Evolutionary conservation across 2,888 invertebrate genomes (phyloP), one percentile per base, ranked within the genome.

Genomic region (Hipparchia sbordonii): DNA sequence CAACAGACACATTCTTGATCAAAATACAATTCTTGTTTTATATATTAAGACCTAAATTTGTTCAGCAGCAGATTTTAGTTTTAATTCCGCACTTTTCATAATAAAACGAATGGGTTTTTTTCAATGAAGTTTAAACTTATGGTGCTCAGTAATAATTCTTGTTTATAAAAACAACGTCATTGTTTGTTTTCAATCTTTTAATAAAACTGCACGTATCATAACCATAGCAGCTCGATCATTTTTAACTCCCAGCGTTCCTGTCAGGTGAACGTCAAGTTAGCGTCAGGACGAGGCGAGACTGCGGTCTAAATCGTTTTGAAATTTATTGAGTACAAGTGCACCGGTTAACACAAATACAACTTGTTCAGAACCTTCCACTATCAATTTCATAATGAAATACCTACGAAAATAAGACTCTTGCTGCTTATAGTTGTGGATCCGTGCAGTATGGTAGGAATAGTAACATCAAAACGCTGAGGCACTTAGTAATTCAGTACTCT

Each of bases 201-300:
- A 33, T 60, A 68, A 89, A 91, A 90, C 90, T 88, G 10, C 59
- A 9, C 68, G 23, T 61, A 80, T 78, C 79, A 51, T 80, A 48
- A 77, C 80, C 80, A 81, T 80, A 78, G 78, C 74, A 78, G 77
- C 80, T 82, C 80, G 81, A 84, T 87, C 84, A 87, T 88, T 88
- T 90, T 89, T 89, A 89, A 84, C 84, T 80, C 78, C 75, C 76
- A 79, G 77, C 77, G 73, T 74, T 8, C 57, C 57, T 79, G 89
- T 89, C 91, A 86, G 77, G 76, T 84, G 76, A 79, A 73, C 79
- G 89, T 91, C 91, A 85, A 87, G 87, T 91, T 91, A 91, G 80
- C 82, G 89, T 91, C 91, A 84, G 77, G 78, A 79, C 76, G 77
- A 76, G 80, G 76, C 78, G 79, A 79, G 79, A 79, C 80, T 79